Conservation (phyloP, 1,140 invertebrate genomes). For the Yoshiicerus persimilis region DNA sequence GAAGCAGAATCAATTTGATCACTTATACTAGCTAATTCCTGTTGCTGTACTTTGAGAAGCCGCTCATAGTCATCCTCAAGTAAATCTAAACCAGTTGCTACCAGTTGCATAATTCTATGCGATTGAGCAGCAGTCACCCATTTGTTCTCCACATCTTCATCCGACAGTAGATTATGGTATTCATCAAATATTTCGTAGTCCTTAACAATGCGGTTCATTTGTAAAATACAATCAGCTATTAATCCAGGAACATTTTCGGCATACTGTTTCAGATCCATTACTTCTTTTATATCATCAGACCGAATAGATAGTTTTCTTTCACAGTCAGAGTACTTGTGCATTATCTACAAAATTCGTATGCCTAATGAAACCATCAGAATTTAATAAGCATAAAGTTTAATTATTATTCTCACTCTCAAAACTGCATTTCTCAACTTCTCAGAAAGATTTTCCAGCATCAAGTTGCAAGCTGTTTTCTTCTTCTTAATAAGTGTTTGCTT, state of each 20-base stretch:
- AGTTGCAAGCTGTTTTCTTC: constrained; percentile 15
- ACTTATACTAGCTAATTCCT: constrained; percentile 24
- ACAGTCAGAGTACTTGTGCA: constrained; percentile 23
- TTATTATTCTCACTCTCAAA: background rate
- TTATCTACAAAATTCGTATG: constrained; percentile 14
- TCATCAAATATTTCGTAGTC: constrained; percentile 45
- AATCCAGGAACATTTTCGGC: constrained; percentile 21
- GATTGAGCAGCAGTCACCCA: constrained; percentile 25
- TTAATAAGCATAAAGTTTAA: background rate
- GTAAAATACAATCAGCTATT: background rate
- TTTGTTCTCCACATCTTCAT: constrained; percentile 40
- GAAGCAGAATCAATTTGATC: constrained; percentile 52
- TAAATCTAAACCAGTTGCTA: constrained; percentile 1
- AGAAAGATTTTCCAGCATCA: constrained; percentile 24
- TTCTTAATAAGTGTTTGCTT: constrained; percentile 6
- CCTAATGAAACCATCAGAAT: background rate
- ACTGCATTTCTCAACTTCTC: constrained; percentile 22
- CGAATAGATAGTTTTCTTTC: constrained; percentile 34
- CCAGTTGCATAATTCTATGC: constrained; percentile 3
- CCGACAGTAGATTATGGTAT: background rate
- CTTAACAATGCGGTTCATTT: constrained; percentile 24
- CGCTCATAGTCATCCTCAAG: constrained; percentile 42
- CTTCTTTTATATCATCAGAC: constrained; percentile 42
- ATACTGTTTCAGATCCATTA: constrained; percentile 37
- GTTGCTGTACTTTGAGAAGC: constrained; percentile 34